phyloP scores from a whole-genome alignment of 92 coral and sea anemone species.

The Parazoanthus atlanticus region DNA sequence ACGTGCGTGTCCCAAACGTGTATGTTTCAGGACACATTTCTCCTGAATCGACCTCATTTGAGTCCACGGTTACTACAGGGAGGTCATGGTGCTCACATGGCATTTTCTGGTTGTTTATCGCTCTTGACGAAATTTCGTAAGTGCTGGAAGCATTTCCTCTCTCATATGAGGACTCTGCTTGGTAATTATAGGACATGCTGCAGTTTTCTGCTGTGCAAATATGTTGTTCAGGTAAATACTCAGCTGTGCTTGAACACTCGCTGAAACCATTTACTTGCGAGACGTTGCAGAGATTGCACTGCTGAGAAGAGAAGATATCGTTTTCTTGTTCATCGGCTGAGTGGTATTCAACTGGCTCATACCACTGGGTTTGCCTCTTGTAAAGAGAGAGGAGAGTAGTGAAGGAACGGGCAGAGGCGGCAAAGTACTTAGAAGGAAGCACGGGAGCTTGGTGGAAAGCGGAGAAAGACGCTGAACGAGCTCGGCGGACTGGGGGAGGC shows the following conservation, averaged over 20 bases:
- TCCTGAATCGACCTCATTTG: background rate
- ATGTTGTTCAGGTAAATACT: background rate
- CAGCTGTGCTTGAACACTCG: background rate
- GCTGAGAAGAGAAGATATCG: background rate
- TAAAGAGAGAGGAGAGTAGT: background rate
- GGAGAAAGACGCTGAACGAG: slow-evolving; percentile 3
- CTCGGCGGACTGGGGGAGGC: background rate
- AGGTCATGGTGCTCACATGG: background rate
- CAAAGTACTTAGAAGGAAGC: background rate
- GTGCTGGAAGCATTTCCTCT: background rate
- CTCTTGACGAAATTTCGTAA: background rate
- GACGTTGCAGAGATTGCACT: background rate
- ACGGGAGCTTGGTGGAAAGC: background rate
- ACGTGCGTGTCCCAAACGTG: slow-evolving; percentile 6
- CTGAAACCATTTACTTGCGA: background rate
- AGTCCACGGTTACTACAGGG: background rate
- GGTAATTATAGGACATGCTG: background rate
- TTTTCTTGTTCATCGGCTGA: background rate
- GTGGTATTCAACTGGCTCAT: background rate
- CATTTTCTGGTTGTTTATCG: background rate
- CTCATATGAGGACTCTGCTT: background rate
- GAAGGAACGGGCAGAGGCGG: background rate
- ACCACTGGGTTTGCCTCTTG: background rate
- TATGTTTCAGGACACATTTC: background rate
- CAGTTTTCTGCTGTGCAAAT: background rate